phyloP scores from a whole-genome alignment of 2,888 invertebrate species.

The Agrotis segetum region DNA sequence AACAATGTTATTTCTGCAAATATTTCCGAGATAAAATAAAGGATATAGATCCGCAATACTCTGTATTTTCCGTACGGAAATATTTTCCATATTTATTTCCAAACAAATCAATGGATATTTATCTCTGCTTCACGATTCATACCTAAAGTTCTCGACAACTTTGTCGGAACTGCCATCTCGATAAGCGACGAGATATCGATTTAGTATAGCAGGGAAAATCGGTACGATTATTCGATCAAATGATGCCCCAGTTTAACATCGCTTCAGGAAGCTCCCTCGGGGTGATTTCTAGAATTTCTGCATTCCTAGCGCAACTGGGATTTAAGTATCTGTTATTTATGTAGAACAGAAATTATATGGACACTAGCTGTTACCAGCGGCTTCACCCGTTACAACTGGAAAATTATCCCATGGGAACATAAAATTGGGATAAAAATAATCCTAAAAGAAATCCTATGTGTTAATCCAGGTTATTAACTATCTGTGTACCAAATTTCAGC shows the following conservation, averaged over 20 bases:
- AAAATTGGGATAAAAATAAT: too few relatives aligned
- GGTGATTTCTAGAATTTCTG: conserved; percentile 49
- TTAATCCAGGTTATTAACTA: too few relatives aligned
- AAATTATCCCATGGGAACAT: too few relatives aligned
- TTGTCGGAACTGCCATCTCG: conserved; percentile 27
- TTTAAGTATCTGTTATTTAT: conserved; percentile 28
- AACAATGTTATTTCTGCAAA: conserved; percentile 5
- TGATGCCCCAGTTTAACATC: conserved; percentile 57
- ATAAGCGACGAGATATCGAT: conserved; percentile 34
- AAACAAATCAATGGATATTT: conserved; percentile 23
- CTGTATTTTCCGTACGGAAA: neutral
- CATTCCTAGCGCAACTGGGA: conserved; percentile 43
- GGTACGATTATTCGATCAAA: conserved; percentile 56
- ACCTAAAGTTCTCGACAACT: conserved; percentile 31
- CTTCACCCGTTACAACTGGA: too few relatives aligned
- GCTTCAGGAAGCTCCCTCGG: conserved; percentile 37
- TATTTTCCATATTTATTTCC: neutral
- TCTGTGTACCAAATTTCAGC: too few relatives aligned
- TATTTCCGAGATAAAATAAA: neutral
- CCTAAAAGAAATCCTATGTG: too few relatives aligned
- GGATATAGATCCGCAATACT: neutral
- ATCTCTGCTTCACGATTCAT: conserved; percentile 21
- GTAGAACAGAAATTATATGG: conserved; percentile 1
- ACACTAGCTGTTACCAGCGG: too few relatives aligned
- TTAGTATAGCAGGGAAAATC: conserved; percentile 31